Percentiles rank a stretch among this genome's conserved stretches.
Conservation (phyloP, 2,797 vertebrate species). For the Myotis planiceps region DNA sequence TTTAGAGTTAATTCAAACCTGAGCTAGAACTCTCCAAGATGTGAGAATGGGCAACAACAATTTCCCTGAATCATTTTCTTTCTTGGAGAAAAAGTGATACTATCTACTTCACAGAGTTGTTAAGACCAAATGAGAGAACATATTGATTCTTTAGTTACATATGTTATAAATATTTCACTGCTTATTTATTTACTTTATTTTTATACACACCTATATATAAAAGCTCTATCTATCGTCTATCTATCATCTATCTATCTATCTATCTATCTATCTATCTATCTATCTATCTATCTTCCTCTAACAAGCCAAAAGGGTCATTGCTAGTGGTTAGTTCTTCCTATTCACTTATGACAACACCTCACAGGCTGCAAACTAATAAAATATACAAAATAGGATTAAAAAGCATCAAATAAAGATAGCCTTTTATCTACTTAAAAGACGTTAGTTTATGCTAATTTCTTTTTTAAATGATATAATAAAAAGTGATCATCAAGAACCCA, state of each 20-base stretch:
- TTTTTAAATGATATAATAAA: neutral
- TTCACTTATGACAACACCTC: neutral
- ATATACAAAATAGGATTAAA: neutral
- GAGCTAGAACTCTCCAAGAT: neutral
- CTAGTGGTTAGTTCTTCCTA: neutral
- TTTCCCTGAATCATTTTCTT: neutral
- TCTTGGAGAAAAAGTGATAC: neutral
- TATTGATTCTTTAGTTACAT: neutral
- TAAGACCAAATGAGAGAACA: neutral
- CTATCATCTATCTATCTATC: neutral
- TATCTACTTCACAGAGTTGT: neutral
- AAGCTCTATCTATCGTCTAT: neutral
- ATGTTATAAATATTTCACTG: neutral
- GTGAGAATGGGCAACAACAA: neutral
- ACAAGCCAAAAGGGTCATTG: neutral
- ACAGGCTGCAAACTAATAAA: neutral
- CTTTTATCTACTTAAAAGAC: neutral
- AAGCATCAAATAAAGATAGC: neutral
- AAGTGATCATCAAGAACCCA: neutral
- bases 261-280: neutral
- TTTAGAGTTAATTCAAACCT: neutral
- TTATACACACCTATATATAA: neutral
- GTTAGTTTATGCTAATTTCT: neutral
- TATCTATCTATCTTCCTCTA: neutral
- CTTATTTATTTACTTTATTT: neutral